These are phyloP conservation scores for Aethina tumida DNA, from an alignment of 1,140 invertebrate genomes.

Conservation along the genomic window DNA sequence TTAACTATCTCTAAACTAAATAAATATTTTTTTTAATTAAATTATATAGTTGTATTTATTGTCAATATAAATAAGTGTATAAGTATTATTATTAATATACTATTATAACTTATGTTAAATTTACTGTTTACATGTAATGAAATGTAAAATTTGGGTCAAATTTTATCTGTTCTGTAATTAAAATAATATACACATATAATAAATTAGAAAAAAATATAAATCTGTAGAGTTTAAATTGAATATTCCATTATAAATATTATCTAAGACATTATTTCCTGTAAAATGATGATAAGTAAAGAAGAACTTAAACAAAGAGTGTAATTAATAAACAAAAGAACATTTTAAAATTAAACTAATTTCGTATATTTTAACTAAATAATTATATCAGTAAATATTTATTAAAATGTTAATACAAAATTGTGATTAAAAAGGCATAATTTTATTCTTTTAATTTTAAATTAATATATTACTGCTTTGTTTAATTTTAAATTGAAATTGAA, in stretches of 20 bases:
- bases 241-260: not conserved
- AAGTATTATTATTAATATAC: slow-evolving; percentile 5
- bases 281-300: not conserved
- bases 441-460: too few species aligned
- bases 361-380: not conserved
- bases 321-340: slow-evolving; percentile 1
- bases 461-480: too few species aligned
- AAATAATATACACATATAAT: too few species aligned
- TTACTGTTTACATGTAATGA: not conserved
- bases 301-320: not conserved
- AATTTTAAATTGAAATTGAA: too few species aligned
- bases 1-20: too few species aligned
- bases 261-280: too few species aligned
- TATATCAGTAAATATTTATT: not conserved
- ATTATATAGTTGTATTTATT: too few species aligned
- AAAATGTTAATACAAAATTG: slow-evolving; percentile 5
- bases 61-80: too few species aligned
- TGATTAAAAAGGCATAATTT: not conserved
- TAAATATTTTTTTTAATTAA: too few species aligned
- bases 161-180: too few species aligned
- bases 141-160: not conserved
- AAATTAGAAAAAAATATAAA: too few species aligned
- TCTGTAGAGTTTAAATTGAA: too few species aligned
- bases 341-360: not conserved
- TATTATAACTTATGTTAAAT: not conserved